Evolutionary conservation across 1,140 invertebrate species (phyloP), one percentile per base, ranked within the genome.

Genomic region (Drosophila parvula): DNA sequence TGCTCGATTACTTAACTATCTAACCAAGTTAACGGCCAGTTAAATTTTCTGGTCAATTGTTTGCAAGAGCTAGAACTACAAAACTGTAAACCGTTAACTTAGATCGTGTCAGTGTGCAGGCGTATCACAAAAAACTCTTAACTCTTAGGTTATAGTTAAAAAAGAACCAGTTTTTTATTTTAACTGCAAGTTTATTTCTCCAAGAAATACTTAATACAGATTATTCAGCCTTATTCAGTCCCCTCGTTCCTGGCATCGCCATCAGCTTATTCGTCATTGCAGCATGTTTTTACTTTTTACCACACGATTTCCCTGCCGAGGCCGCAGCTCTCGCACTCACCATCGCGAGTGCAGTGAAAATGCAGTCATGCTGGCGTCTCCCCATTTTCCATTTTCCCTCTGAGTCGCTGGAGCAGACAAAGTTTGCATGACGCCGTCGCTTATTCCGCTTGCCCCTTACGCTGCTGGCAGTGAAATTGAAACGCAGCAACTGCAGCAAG

Each of bases 291-390:
- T 79, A 77, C 74, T 77, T 77, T 56, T 77, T 57, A 47, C 48
- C 65, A 73, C 58, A 68, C 81, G 75, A 85, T 78, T 84, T 76
- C 78, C 64, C 79, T 62, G 73, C 59, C 62, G 8, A 16, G 16
- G 80, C 64, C n/a, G 9, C 14, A 30, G 47, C 14, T 40, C 41
- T 27, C 32, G 45, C 53, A 68, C 58, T 41, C 43, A 50, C 30
- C 62, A 60, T 45, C 38, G 50, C 56, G 45, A 53, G 55, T 86
- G 83, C 76, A 86, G 84, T 79, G 79, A 83, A 88, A 88, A 88
- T 79, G 79, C 84, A 86, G 83, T 88, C 83, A 88, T 74, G 76
- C 62, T 80, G 83, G 79, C 83, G 79, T 86, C 83, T 78, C 45
- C 43, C 34, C 58, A 70, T 51, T 62, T 64, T 64, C 36, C 47